Percentiles rank a stretch among this genome's conserved stretches.
Evolutionary conservation across 53 echinoderm and acorn worm genomes (phyloP).

Genomic region (Echinometra lucunter): DNA sequence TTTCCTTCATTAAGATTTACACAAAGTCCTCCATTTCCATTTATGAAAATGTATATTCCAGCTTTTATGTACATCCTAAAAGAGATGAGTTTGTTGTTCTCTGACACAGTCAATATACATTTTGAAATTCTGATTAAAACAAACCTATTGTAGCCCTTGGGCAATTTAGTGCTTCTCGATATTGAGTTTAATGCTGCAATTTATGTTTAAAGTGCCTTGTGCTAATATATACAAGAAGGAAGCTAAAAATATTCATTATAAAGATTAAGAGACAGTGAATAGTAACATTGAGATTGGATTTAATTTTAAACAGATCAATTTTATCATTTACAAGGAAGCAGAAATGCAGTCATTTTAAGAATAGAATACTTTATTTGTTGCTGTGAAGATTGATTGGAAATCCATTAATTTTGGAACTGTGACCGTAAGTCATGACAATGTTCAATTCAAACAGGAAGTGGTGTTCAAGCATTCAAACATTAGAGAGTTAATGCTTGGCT

Average conservation of each 20-base stretch:
- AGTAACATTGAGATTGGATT: neutral
- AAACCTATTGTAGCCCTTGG: neutral
- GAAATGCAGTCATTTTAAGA: neutral
- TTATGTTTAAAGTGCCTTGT: slow-evolving; percentile 34
- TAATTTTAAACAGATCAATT: neutral
- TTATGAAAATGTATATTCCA: neutral
- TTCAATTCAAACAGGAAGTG: too few species aligned
- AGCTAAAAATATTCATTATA: neutral
- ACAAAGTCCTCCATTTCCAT: neutral
- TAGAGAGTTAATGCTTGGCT: too few species aligned
- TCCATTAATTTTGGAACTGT: too few species aligned
- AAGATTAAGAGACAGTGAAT: neutral
- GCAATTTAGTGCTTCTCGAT: slow-evolving; percentile 15
- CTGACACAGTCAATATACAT: neutral
- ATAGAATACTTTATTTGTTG: neutral
- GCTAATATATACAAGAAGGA: neutral
- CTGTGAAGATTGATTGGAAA: neutral
- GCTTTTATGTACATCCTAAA: neutral
- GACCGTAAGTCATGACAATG: too few species aligned
- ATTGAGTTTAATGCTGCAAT: slow-evolving; percentile 41
- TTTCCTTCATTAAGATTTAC: neutral
- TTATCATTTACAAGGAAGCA: neutral
- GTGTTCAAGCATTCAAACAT: too few species aligned
- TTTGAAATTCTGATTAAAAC: neutral
- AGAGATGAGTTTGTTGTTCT: neutral